Evolutionary conservation across 2,113 vertebrate genomes (phyloP), one percentile per base, ranked within the genome.

Genomic region (Callospermophilus lateralis): DNA sequence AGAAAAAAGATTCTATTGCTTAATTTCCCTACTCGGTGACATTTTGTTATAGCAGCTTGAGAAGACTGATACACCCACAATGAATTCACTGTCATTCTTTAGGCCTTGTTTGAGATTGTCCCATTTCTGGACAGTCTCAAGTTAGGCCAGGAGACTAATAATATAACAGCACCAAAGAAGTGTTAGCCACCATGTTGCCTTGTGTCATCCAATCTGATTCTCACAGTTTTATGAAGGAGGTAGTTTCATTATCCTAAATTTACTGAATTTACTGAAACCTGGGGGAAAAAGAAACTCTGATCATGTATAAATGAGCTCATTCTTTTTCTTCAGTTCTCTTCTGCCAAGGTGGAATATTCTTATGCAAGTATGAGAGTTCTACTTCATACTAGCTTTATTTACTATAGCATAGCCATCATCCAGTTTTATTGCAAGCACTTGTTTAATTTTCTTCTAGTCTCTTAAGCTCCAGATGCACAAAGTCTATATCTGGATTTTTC

Each of bases 361-460:
- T 24, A 58, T 4, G 37, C 39, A 68, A 26, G 17, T 37, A 15
- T 37, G 20, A 19, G 76, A 68, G n/a, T 63, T 37, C 65, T 37
- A 51, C 79, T 84, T 32, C 84, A 72, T 30, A 70, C n/a, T 48
- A 68, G 48, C 30, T 19, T 87, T 76, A 53, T 67, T 42, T 67
- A 16, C 19, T 2, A 4, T n/a, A 19, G 48, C 28, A 1, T 28
- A 22, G 32, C 16, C 8, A 13, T 74, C 78, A 65, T 26, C 67
- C 16, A 30, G 10, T 30, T 10, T 67, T 48, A 32, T 32, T 58
- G 22, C n/a, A 42, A 26, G 65, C 17, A 84, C 67, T 63, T 65
- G 11, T 78, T 85, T 73, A 30, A 45, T 93, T 87, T 63, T 85
- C 83, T 85, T 94, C 61, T 67, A 22, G 32, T 91, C 37, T 81